Conservation (phyloP, 1,140 invertebrate species). For the Bradynema listronoti region DNA sequence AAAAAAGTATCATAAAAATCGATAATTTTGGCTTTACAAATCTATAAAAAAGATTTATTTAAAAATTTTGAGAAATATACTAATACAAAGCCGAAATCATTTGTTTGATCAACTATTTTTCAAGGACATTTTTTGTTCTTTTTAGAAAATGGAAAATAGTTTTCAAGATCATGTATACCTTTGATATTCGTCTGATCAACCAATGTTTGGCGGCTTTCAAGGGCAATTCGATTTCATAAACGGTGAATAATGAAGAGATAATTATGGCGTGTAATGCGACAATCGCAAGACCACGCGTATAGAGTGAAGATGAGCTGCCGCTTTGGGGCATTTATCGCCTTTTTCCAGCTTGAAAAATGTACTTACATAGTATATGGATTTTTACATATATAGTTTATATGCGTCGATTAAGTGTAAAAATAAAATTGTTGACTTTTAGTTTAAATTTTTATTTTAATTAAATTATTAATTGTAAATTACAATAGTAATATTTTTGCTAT, state of each 20-base stretch:
- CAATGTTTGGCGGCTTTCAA: constrained; percentile 22
- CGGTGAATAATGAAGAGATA: constrained; percentile 39
- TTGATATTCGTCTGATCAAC: constrained; percentile 71
- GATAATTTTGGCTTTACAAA: neutral
- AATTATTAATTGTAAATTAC: no score
- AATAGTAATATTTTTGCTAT: no score
- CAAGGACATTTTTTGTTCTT: constrained; percentile 4
- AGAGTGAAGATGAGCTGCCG: constrained; percentile 28
- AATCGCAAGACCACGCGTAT: constrained; percentile 41
- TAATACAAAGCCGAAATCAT: constrained; percentile 37
- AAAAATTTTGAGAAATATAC: constrained; percentile 6
- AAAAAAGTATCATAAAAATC: constrained; percentile 8
- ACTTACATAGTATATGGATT: no score
- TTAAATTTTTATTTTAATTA: no score
- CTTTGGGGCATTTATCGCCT: no score
- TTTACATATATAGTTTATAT: no score
- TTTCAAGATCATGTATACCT: constrained; percentile 64
- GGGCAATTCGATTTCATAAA: constrained; percentile 44
- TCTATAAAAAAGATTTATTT: neutral
- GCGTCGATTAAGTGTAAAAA: no score
- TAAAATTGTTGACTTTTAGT: no score
- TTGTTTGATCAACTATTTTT: constrained; percentile 56
- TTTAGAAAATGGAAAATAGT: constrained; percentile 11
- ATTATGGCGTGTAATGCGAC: constrained; percentile 41
- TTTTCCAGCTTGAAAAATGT: no score